Base-by-base conservation (phyloP, 2,888 invertebrate species). In the Drosophila rellima region DNA sequence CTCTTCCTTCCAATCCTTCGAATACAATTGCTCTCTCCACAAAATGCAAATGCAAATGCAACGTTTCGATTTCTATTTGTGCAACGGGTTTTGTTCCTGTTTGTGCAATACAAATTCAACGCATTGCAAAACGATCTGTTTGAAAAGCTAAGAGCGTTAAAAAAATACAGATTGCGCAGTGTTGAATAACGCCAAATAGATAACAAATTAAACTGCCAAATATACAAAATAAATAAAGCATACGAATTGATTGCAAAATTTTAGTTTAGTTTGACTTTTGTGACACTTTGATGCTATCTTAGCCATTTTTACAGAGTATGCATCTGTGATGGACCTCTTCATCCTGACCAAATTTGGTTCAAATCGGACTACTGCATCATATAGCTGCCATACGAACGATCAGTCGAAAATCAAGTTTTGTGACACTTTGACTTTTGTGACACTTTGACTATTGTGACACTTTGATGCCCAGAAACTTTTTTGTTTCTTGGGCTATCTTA, bases 11-110 rank as follows among this genome's bases (percentile, higher is more conserved):
- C n/a, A n/a, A n/a, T 15, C 20, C 13, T 13, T 10, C 20, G 33
- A 39, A 42, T 62, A 42, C 57, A 62, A 59, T 56, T 37, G 61
- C 13, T n/a, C 20, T 0, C 31, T 15, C 37, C 54, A 60, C 31
- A 37, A 71, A 66, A 79, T 77, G 72, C 57, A 78, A 66, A 79
- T 77, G 72, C 57, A 78, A 78, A 78, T 78, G 71, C 75, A 63
- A 35, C 66, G 80, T 56, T 71, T 68, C 51, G 68, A 15, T 70
- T 62, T 42, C 35, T 80, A 55, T 72, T 79, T 74, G 74, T 55
- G 59, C 74, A 76, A 61, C 51, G 64, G 48, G 45, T 62, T 73
- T 54, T 65, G 40, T 62, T 17, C 26, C 37, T 77, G 54, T 61
- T 73, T 66, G 78, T 31, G 52, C 61, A 73, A 72, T 57, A 78